Conservation (phyloP, 2,797 vertebrate genomes). For the Vipera latastei region DNA sequence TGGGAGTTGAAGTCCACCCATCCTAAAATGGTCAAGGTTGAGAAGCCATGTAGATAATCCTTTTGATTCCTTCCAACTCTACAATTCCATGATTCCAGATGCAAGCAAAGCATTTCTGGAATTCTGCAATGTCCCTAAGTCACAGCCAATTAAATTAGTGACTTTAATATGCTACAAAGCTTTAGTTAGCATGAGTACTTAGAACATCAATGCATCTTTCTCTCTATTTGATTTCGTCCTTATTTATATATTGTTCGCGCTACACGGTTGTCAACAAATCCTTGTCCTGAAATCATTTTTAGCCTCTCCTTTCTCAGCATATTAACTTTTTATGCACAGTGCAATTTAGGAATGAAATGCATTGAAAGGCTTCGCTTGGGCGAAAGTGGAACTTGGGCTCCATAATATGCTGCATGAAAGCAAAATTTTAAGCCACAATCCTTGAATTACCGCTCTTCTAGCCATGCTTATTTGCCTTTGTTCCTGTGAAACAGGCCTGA, state of each 20-base stretch:
- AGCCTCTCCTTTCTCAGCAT: background rate
- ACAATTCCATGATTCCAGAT: too few species aligned
- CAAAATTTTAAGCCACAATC: slow-evolving; percentile 55
- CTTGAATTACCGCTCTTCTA: slow-evolving; percentile 63
- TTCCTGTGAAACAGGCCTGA: slow-evolving; percentile 58
- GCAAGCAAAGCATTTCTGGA: background rate
- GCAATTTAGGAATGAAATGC: background rate
- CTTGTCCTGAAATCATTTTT: background rate
- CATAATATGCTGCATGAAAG: slow-evolving; percentile 52
- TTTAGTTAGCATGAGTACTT: background rate
- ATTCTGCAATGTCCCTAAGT: too few species aligned
- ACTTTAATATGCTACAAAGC: background rate
- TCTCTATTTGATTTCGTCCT: background rate
- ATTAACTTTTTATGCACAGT: background rate
- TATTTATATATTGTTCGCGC: background rate
- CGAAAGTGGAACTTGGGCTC: background rate
- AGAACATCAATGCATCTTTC: background rate
- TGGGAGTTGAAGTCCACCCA: too few species aligned
- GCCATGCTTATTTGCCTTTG: slow-evolving; percentile 68
- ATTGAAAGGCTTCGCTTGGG: background rate
- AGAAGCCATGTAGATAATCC: too few species aligned
- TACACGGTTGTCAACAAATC: too few species aligned
- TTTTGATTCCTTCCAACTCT: too few species aligned
- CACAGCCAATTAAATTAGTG: background rate
- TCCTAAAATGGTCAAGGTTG: too few species aligned